Evolutionary conservation across 2,113 vertebrate genomes (phyloP).

Genomic region (Paedocypris sp.): DNA sequence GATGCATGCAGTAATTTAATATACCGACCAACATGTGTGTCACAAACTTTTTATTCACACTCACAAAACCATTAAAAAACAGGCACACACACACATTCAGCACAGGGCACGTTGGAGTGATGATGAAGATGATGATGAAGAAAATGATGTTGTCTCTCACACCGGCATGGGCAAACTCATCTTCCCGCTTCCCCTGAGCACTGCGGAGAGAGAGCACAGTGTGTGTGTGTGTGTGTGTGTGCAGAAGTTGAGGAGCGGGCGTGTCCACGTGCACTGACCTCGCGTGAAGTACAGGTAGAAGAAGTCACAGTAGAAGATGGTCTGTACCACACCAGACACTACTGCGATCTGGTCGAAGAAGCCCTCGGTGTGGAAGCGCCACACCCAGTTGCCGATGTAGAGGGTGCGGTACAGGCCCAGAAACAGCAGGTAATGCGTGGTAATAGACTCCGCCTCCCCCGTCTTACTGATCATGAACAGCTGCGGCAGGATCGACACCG

Average conservation of each 20-base stretch:
- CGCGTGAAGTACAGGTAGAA: slow-evolving; percentile 94
- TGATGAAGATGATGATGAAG: neutral
- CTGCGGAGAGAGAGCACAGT: slow-evolving; percentile 41
- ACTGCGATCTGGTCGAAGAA: slow-evolving; percentile 92
- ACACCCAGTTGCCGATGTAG: slow-evolving; percentile 94
- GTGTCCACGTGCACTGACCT: slow-evolving; percentile 68
- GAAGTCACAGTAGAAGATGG: slow-evolving; percentile 98
- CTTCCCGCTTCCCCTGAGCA: slow-evolving; percentile 56
- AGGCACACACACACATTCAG: slow-evolving; percentile 10
- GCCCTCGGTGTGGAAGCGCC: slow-evolving; percentile 84
- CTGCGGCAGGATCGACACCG: slow-evolving; percentile 90
- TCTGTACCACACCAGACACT: slow-evolving; percentile 91
- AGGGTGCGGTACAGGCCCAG: slow-evolving; percentile 86
- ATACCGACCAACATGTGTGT: too few relatives aligned
- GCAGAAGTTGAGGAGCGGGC: too few relatives aligned
- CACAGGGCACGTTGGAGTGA: slow-evolving; percentile 12
- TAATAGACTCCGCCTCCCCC: slow-evolving; percentile 91
- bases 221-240: too few relatives aligned
- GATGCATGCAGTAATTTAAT: neutral
- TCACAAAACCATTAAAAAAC: too few relatives aligned
- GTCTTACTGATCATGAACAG: slow-evolving; percentile 98
- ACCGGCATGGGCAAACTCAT: slow-evolving; percentile 62
- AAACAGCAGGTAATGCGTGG: slow-evolving; percentile 93
- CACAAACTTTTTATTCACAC: too few relatives aligned
- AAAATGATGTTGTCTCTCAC: slow-evolving; percentile 30